Evolutionary conservation across 2,888 invertebrate species (phyloP), one percentile per base, ranked within the genome.

Genomic region (Drosophila eohydei): DNA sequence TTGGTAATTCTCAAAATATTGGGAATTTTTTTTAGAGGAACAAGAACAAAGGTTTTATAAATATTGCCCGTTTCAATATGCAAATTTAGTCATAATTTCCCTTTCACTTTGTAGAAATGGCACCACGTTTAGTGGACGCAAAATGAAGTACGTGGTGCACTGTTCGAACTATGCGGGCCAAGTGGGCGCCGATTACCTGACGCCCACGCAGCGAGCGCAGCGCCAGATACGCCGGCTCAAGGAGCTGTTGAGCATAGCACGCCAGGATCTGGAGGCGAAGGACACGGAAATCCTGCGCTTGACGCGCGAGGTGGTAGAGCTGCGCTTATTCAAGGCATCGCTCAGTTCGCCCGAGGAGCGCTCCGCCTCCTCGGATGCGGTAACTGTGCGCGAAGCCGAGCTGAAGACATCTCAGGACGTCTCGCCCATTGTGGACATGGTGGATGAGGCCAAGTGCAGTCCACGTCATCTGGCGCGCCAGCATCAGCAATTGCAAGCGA

Each of bases 181-280:
- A 55, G 95, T 96, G 55, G 96, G 95, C 50, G 96, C 97, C 71
- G 96, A 97, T 88, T 97, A 97, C 92, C 94, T 97, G 66, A 97
- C 97, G 58, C 97, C 97, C 14, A 97, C 97, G 1, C 97, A 97
- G 92, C 94, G 97, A 71, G 97, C 97, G 11, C 96, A 97, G 88
- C 94, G 95, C 80, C 97, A 97, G 92, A 95, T 97, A 41, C 94
- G 96, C 71, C 95, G 96, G 66, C 94, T 97, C 30, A 95, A 96
- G 93, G 94, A 94, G 68, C 93, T 97, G 5, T 94, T 97, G 52
- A 94, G 94, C 73, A 95, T 96, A 82, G 96, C 97, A 11, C 95
- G 95, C 71, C 95, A 95, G 85, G 96, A 96, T 88, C 94, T 97
- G 62, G 96, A 96, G 69, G 95, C 95, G 74, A 97, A 97, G 92